phyloP scores from a whole-genome alignment of 2,888 invertebrate species.

The Mimachlamys varia region DNA sequence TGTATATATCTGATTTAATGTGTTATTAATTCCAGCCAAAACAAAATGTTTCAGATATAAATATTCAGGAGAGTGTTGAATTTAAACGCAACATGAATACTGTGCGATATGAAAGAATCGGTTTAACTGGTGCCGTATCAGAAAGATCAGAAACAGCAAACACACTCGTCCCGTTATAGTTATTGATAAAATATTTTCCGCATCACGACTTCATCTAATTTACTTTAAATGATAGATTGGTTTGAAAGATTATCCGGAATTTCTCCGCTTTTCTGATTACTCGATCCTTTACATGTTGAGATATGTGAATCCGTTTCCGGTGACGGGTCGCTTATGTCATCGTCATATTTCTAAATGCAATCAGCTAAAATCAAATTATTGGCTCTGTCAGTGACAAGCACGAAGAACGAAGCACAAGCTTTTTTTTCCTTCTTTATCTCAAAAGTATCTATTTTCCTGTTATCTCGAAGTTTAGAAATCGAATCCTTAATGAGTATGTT shows the following conservation, averaged over 20 bases:
- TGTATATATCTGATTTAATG: not conserved
- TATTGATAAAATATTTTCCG: constrained; percentile 2
- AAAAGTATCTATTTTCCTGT: not conserved
- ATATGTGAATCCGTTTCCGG: not conserved
- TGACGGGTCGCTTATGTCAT: not conserved
- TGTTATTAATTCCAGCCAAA: not conserved
- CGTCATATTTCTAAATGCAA: not conserved
- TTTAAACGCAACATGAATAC: not conserved
- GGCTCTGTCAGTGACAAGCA: not conserved
- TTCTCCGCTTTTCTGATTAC: constrained; percentile 22
- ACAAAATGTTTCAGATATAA: not conserved
- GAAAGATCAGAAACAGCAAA: not conserved
- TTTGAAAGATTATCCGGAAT: constrained; percentile 3
- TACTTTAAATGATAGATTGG: not conserved
- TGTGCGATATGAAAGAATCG: not conserved
- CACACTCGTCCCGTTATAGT: not conserved
- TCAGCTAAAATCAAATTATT: not conserved
- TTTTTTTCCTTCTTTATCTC: not conserved
- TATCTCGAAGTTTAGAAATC: not conserved
- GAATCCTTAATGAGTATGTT: too few relatives aligned
- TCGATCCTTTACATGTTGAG: not conserved
- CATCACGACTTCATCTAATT: not conserved
- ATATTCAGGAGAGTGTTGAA: not conserved
- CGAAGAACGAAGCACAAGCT: not conserved
- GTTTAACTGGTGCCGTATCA: not conserved